phyloP scores from a whole-genome alignment of 2,113 vertebrate species.

The Lamprotornis superbus region DNA sequence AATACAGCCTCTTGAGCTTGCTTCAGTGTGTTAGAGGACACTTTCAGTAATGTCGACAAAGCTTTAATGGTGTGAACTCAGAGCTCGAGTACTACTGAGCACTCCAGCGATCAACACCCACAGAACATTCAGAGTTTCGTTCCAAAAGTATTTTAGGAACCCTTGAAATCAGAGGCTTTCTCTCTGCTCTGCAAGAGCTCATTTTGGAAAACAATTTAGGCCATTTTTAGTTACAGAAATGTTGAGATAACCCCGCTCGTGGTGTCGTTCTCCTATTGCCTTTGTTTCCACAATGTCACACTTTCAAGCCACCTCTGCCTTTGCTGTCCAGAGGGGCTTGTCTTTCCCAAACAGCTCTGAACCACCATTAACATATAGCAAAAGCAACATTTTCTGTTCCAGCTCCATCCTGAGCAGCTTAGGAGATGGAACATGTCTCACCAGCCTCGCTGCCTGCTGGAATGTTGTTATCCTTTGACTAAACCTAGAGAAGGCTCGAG shows the following conservation, averaged over 20 bases:
- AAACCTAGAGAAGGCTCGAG: neutral
- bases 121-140: constrained; percentile 12
- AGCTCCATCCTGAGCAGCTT: neutral
- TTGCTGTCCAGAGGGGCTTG: neutral
- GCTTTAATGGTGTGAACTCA: constrained; percentile 46
- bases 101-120: constrained; percentile 45
- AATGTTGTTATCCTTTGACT: neutral
- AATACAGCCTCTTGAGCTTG: constrained; percentile 56
- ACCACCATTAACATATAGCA: neutral
- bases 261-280: neutral
- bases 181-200: constrained; percentile 42
- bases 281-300: neutral
- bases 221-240: constrained; percentile 39
- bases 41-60: constrained; percentile 44
- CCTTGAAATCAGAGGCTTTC: constrained; percentile 66
- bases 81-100: constrained; percentile 45
- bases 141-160: constrained; percentile 63
- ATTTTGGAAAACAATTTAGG: constrained; percentile 44
- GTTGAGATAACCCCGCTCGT: neutral
- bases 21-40: constrained; percentile 30
- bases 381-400: neutral
- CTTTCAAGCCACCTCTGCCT: neutral
- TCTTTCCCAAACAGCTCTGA: neutral
- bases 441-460: neutral
- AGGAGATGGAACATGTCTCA: neutral